Base-by-base conservation (phyloP, 2,888 invertebrate genomes). In the Macrosiphum euphorbiae region DNA sequence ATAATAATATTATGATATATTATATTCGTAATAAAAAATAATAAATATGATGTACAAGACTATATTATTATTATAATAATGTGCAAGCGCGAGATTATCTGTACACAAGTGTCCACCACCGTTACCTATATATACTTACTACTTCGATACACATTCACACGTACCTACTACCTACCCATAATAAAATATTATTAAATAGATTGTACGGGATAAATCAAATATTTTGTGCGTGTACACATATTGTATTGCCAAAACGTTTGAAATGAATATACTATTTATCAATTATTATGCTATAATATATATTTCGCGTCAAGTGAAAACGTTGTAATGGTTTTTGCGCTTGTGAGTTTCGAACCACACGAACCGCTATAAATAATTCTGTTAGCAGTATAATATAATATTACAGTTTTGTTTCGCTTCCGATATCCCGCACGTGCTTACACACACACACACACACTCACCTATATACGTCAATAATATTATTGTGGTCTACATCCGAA, bases 291-390 rank as follows among this genome's bases (percentile, higher is more conserved):
- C 20, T 78, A 78, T 78, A 35, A 78, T 67, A 78, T 20, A 35
- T 35, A 35, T 20, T 78, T 78, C 78, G 20, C 20, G 35, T 78
- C 35, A 8, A 41, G 35, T 78, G 67, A 78, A 78, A 78, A 35
- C 78, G 78, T 35, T 35, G 78, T 78, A 78, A 78, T 78, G 35
- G 35, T 35, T 78, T 78, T 78, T 78, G 35, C 35, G 20, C 78
- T 78, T 35, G 78, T 78, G 78, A 78, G 78, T 78, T 78, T 78
- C 78, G 78, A 78, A 78, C 78, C 78, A 78, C 78, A 78, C 78
- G 78, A 78, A 78, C 35, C 35, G 16, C 78, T 35, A 78, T 78
- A 78, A 78, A 78, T 78, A 35, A 78, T 78, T 78, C 35, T 78
- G 78, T 78, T 78, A 35, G 35, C 78, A 78, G 78, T 20, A 78